These are phyloP conservation scores for Diacarnus erythraeanus DNA, from an alignment of 37 sponge, comb jelly and placozoan genomes.

Conservation along the genomic window DNA sequence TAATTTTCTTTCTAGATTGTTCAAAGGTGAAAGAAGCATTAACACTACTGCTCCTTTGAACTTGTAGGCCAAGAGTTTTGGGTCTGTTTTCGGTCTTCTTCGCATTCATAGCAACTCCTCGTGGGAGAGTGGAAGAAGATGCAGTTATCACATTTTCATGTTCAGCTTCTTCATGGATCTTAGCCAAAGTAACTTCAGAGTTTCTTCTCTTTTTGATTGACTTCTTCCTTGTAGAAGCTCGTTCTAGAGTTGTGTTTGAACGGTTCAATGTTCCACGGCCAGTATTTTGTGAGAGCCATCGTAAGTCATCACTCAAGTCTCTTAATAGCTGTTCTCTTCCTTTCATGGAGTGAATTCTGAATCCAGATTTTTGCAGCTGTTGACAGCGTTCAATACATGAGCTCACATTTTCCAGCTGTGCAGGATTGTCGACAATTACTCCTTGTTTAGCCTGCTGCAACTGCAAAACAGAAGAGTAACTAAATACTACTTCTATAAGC, in stretches of 20 bases:
- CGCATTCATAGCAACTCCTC: not conserved
- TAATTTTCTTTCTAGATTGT: not conserved
- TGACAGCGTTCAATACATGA: slow-evolving; percentile 30
- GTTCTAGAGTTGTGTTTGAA: slow-evolving; percentile 7
- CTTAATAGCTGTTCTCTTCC: slow-evolving; percentile 9
- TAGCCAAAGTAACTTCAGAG: not conserved
- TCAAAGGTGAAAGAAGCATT: not conserved
- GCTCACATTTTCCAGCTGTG: slow-evolving; percentile 7
- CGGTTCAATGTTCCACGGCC: not conserved
- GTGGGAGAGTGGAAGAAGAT: not conserved
- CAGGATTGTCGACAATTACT: slow-evolving; percentile 31
- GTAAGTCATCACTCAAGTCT: slow-evolving; percentile 11
- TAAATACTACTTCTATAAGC: not conserved
- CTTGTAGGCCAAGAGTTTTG: not conserved
- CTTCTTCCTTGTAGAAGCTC: not conserved
- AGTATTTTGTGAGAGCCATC: not conserved
- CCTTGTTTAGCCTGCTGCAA: not conserved
- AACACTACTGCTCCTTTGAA: not conserved
- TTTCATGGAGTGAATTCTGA: not conserved
- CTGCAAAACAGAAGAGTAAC: not conserved
- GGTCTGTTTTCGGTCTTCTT: not conserved
- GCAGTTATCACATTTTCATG: not conserved
- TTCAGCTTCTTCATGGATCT: slow-evolving; percentile 7
- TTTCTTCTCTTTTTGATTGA: not conserved
- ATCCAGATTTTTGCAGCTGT: not conserved